Evolutionary conservation across 1,140 invertebrate genomes (phyloP), one percentile per base, ranked within the genome.

Genomic region (Diabrotica virgifera): DNA sequence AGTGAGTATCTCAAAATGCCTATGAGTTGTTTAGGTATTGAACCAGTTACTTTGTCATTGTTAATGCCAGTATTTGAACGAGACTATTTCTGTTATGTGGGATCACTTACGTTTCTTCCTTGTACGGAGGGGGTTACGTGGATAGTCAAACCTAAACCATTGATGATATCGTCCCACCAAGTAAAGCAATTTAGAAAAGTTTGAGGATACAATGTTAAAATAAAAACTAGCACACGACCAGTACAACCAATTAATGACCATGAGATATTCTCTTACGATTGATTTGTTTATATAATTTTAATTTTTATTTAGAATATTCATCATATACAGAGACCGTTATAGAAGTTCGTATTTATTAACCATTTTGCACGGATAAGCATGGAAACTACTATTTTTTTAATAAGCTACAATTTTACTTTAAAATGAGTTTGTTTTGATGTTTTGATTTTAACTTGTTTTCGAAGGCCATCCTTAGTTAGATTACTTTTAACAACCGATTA

Each of bases 61-160:
- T 46, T 86, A 6, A 77, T 81, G 36, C 78, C 83, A 14, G 68
- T 74, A 0, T 85, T 85, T 51, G 76, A 79, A 5, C 78, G 77
- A 4, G 79, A 82, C 61, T 86, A 84, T 74, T 94, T 88, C 78
- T 89, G 85, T 7, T 96, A 96, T 75, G 77, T 79, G 6, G 94
- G 94, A 0, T 94, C 91, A 0, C 76, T 96, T 36, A 95, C 92
- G 0, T 92, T 90, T 11, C 92, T 93, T 12, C 93, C 93, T 0
- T 93, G 90, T 70, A 86, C 83, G 50, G 92, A 96, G 81, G 86
- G 86, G 62, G 92, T 94, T 11, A 87, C 84, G 10, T 96, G 94
- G 94, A 90, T 95, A 64, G 83, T 96, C 5, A 89, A 92, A 66
- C 85, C 89, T 35, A 82, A 92, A 52, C 85, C 90, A 0, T 80